A percentile compares a stretch with the other conserved stretches of the same genome.
These are phyloP conservation scores for Pyrochroa serraticornis DNA, from an alignment of 2,888 invertebrate species.

Conservation along the genomic window DNA sequence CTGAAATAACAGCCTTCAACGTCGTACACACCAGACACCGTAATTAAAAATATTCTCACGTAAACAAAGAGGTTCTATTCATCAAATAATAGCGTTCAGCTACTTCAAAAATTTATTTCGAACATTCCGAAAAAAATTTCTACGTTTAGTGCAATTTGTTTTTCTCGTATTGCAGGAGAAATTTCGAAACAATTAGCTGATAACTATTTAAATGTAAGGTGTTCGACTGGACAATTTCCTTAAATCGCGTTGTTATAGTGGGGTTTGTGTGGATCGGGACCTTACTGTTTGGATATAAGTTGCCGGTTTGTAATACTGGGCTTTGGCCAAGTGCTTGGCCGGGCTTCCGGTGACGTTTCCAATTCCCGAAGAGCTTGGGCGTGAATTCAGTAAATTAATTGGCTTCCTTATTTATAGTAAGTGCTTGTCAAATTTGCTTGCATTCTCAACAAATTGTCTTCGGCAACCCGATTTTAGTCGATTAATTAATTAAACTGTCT, in stretches of 20 bases:
- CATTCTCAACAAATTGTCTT: not conserved
- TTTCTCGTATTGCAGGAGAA: too few species aligned
- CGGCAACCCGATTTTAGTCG: too few species aligned
- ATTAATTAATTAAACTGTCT: too few species aligned
- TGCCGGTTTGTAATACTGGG: not conserved
- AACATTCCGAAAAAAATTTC: too few species aligned
- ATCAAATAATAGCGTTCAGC: not conserved
- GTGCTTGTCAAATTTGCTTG: not conserved
- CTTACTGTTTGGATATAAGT: not conserved
- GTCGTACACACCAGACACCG: not conserved
- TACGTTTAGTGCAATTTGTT: too few species aligned
- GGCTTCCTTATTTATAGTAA: constrained; percentile 2
- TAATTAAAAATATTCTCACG: constrained; percentile 1
- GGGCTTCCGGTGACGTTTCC: constrained; percentile 10
- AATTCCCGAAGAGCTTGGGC: constrained; percentile 3
- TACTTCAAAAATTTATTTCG: too few species aligned
- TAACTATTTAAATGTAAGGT: not conserved
- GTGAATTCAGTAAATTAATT: constrained; percentile 8
- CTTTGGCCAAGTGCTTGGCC: not conserved
- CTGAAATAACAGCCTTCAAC: constrained; percentile 12
- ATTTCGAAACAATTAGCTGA: not conserved
- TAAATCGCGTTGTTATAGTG: not conserved
- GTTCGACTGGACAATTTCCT: not conserved
- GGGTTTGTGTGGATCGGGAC: not conserved
- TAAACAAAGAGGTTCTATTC: not conserved